Evolutionary conservation across 2,113 vertebrate species (phyloP).

Genomic region (Anoplopoma fimbria): DNA sequence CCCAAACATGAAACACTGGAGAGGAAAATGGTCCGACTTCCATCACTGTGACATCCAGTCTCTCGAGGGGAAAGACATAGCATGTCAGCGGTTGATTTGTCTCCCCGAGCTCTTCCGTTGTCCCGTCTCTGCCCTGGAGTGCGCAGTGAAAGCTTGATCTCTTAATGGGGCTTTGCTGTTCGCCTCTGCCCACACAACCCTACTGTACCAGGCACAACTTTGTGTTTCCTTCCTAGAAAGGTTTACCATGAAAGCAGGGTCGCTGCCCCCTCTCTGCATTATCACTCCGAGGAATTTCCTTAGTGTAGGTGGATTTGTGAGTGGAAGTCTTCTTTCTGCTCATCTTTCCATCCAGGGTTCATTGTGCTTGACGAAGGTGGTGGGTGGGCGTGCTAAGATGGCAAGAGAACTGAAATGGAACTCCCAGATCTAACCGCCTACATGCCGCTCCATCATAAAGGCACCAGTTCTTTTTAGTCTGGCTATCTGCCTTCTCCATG

Average conservation of each 20-base stretch:
- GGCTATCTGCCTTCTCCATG: constrained; percentile 78
- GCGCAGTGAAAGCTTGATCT: constrained; percentile 62
- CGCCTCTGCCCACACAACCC: constrained; percentile 40
- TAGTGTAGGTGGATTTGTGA: constrained; percentile 71
- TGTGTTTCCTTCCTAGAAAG: constrained; percentile 55
- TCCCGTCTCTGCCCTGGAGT: constrained; percentile 44
- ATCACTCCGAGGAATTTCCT: constrained; percentile 73
- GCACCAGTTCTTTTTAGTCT: constrained; percentile 72
- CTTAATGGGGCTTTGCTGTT: constrained; percentile 66
- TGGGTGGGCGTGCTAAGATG: constrained; percentile 76
- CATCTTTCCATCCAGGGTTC: constrained; percentile 64
- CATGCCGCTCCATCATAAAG: constrained; percentile 71
- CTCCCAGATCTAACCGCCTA: constrained; percentile 78
- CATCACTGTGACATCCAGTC: constrained; percentile 39
- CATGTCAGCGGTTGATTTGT: constrained; percentile 37
- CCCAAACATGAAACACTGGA: constrained; percentile 37
- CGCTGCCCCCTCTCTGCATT: constrained; percentile 49
- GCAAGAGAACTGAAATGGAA: constrained; percentile 80
- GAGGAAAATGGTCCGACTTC: constrained; percentile 41
- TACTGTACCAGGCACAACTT: constrained; percentile 43
- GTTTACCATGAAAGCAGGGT: constrained; percentile 69
- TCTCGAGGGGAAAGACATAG: constrained; percentile 1
- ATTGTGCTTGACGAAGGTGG: constrained; percentile 60
- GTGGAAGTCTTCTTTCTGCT: constrained; percentile 69
- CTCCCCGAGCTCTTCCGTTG: constrained; percentile 8